Percentiles rank a stretch among this genome's conserved stretches.
Conservation (phyloP, 2,888 invertebrate species). For the Drosophila algonquin region DNA sequence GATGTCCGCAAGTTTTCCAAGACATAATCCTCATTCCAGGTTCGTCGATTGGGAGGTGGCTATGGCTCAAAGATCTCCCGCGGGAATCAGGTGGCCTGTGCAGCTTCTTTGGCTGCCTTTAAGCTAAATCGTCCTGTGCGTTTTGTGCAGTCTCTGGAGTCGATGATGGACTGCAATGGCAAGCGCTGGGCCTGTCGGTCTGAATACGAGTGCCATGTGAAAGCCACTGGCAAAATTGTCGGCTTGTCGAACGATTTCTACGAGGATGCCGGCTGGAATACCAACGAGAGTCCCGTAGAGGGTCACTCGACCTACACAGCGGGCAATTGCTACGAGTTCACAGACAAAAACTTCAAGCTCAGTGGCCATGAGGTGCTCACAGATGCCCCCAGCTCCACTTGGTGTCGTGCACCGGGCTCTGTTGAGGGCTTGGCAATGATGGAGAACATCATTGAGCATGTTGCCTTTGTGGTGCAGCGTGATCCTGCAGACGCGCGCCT, state of each 20-base stretch:
- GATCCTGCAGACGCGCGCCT: slow-evolving; percentile 87
- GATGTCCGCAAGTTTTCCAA: too few species aligned
- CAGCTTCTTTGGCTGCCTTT: slow-evolving; percentile 89
- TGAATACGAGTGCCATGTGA: slow-evolving; percentile 88
- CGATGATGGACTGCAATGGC: slow-evolving; percentile 89
- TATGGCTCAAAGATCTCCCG: slow-evolving; percentile 92
- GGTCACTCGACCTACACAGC: slow-evolving; percentile 73
- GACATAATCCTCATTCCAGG: not conserved
- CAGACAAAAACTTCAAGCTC: slow-evolving; percentile 87
- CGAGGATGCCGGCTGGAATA: slow-evolving; percentile 85
- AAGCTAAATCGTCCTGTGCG: slow-evolving; percentile 87
- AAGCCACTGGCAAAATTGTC: slow-evolving; percentile 88
- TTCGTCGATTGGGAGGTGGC: slow-evolving; percentile 90
- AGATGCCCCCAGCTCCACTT: slow-evolving; percentile 89
- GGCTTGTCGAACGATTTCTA: slow-evolving; percentile 86
- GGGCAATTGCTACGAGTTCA: slow-evolving; percentile 87
- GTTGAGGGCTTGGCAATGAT: slow-evolving; percentile 87
- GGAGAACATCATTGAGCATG: slow-evolving; percentile 88
- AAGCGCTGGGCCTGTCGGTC: slow-evolving; percentile 87
- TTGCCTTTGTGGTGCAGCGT: slow-evolving; percentile 85
- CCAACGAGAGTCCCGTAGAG: slow-evolving; percentile 85
- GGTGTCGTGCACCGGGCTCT: slow-evolving; percentile 87
- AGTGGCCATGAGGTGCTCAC: slow-evolving; percentile 88
- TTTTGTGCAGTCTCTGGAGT: slow-evolving; percentile 88
- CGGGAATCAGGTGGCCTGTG: slow-evolving; percentile 86